Base-by-base conservation (phyloP, 37 sponge, comb jelly and placozoan species). In the Hormiphora californensis region DNA sequence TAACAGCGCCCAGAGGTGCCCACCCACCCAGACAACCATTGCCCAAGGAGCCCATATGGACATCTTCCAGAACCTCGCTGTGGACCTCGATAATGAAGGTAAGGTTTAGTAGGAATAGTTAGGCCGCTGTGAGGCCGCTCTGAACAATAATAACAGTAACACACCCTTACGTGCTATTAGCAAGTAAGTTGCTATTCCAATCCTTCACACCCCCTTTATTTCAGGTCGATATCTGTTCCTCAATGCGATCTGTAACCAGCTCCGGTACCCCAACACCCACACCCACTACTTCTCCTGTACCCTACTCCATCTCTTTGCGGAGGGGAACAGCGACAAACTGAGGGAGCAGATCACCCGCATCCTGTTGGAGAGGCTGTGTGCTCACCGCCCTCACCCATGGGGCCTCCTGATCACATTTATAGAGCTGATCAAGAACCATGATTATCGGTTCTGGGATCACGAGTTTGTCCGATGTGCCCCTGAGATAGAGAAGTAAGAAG, bases 401-500 rank as follows among this genome's bases (percentile, higher is more conserved):
- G 99, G 99, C 21, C 91, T 98, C 57, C 92, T 98, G 55, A 94
- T 98, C 86, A 98, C 99, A 7, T 98, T 98, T 88, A 98, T 98
- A 69, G 99, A 98, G 85, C 92, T 98, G 49, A 98, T 98, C 54
- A 94, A 94, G 81, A 95, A 95, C 63, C 88, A 90, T 19, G 57
- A 87, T 49, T 98, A 95, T 92, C 93, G 91, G 63, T 98, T 98
- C 89, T 98, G 99, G 99, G 89, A 91, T 4, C 99, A 98, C 85
- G 90, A 92, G 63, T 98, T 98, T 89, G 99, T 98, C 12, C 96
- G 94, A 85, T 98, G 99, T 92, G 99, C 99, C 1, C 99, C 99
- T 15, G 99, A 98, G 85, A 98, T 98, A 54, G 92, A 93, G 53
- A 95, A 94, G 97, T 96, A 36, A 86, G 93, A 87, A 32, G n/a